Base-by-base conservation (phyloP, 2,888 invertebrate species). In the Stenoptilia bipunctidactyla region DNA sequence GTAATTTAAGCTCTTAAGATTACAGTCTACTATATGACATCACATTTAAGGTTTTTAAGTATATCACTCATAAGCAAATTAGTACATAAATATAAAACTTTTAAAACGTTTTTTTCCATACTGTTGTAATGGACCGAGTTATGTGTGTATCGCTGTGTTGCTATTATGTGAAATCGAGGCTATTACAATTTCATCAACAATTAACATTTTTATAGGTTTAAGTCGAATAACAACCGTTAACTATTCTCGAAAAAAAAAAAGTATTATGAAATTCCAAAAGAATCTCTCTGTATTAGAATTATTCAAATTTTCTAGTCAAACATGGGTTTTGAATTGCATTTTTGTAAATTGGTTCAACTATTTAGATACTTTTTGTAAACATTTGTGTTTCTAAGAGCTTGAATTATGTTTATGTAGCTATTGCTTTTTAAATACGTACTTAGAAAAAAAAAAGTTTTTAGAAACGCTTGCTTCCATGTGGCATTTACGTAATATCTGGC, bases 261-360 rank as follows among this genome's bases (percentile, higher is more conserved):
- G 80, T 80, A 80, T 79, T 76, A 76, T 61, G 58, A 59, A 65
- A 64, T 69, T 65, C 63, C 65, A 66, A 71, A 76, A 67, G 80
- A 79, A 80, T 80, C 82, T 79, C 79, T 77, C 73, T 80, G 76
- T 79, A 76, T 80, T 80, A 76, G 70, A 69, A 66, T 66, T 72
- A 34, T 30, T 8, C 12, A 77, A 79, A 70, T 62, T 67, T 71
- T 83, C 83, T 83, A 83, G 83, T 83, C 83, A 83, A 82, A 76
- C 79, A 77, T 69, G 64, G 61, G 66, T 70, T 68, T 70, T 65
- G 59, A 66, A 56, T 56, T 58, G 56, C 62, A 58, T 60, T 58
- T 61, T 58, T 57, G 56, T 56, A 52, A 43, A 39, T 42, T 42
- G 39, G 20, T 20, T 20, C 15, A 39, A 27, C 5, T 40, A 35